phyloP scores from a whole-genome alignment of 2,888 invertebrate genomes.

The Athrips mouffetella region DNA sequence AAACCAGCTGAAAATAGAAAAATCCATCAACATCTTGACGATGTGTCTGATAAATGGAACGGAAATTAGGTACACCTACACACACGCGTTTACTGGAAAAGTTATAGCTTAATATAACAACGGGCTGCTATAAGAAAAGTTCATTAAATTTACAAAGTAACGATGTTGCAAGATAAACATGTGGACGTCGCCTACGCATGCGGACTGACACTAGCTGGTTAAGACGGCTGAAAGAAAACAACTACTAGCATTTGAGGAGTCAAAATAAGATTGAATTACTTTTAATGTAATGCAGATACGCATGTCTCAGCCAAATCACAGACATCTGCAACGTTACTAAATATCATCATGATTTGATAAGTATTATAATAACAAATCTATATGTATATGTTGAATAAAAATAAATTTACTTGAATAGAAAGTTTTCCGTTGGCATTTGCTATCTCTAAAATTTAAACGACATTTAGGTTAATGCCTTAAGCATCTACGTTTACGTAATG shows the following conservation, averaged over 20 bases:
- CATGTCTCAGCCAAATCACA: not conserved
- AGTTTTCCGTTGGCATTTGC: too few relatives aligned
- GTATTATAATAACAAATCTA: too few relatives aligned
- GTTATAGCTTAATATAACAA: constrained; percentile 42
- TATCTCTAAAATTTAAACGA: too few relatives aligned
- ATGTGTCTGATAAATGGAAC: constrained; percentile 47
- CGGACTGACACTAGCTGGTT: constrained; percentile 1
- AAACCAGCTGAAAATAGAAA: constrained; percentile 34
- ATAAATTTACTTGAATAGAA: too few relatives aligned
- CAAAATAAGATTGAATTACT: not conserved
- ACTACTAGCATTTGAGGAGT: not conserved
- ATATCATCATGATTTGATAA: too few relatives aligned
- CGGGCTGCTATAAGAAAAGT: constrained; percentile 39
- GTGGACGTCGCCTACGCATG: constrained; percentile 28
- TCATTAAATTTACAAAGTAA: constrained; percentile 44
- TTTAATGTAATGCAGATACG: not conserved
- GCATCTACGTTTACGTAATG: too few relatives aligned
- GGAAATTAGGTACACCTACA: constrained; percentile 51
- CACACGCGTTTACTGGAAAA: constrained; percentile 42
- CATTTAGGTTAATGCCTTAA: too few relatives aligned
- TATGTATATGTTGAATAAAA: too few relatives aligned
- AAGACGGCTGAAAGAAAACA: constrained; percentile 1
- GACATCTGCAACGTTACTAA: too few relatives aligned
- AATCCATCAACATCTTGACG: constrained; percentile 40
- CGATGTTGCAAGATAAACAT: constrained; percentile 37